Percentiles rank a stretch among this genome's conserved stretches.
phyloP scores from a whole-genome alignment of 1,140 invertebrate species.

The Mylabris phalerata region DNA sequence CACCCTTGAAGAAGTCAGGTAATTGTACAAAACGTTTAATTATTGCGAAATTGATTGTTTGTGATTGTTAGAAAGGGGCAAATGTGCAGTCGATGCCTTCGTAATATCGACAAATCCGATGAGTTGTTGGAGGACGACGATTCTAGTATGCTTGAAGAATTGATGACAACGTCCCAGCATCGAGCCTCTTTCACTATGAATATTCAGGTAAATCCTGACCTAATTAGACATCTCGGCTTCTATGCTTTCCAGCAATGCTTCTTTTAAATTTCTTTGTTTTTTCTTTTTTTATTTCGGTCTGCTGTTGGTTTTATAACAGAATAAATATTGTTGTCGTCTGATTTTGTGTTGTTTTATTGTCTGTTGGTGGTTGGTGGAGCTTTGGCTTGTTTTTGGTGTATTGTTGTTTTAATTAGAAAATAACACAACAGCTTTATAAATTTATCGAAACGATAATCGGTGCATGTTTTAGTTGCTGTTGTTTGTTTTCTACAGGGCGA shows the following conservation, averaged over 20 bases:
- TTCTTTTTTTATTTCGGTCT: background rate
- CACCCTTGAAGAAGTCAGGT: constrained; percentile 76
- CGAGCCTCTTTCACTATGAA: constrained; percentile 42
- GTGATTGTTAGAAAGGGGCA: constrained; percentile 60
- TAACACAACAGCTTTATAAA: background rate
- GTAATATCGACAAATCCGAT: constrained; percentile 56
- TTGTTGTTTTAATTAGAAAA: background rate
- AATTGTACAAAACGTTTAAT: constrained; percentile 23
- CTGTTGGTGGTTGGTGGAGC: constrained; percentile 1
- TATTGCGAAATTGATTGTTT: background rate
- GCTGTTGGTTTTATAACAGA: constrained; percentile 4
- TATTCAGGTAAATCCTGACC: constrained; percentile 35
- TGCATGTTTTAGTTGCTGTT: constrained; percentile 33
- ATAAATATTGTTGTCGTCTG: background rate
- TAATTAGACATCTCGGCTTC: constrained; percentile 32
- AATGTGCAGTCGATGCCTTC: constrained; percentile 68
- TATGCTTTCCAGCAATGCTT: constrained; percentile 33
- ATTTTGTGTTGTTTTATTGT: constrained; percentile 6
- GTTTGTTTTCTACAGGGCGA: constrained; percentile 35
- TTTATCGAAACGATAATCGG: background rate
- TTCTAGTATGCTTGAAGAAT: constrained; percentile 56
- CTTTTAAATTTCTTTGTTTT: constrained; percentile 13
- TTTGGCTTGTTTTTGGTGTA: background rate
- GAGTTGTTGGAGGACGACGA: constrained; percentile 69
- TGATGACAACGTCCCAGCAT: constrained; percentile 53